phyloP scores from a whole-genome alignment of 1,140 invertebrate genomes.

The Drosophila nikananu region DNA sequence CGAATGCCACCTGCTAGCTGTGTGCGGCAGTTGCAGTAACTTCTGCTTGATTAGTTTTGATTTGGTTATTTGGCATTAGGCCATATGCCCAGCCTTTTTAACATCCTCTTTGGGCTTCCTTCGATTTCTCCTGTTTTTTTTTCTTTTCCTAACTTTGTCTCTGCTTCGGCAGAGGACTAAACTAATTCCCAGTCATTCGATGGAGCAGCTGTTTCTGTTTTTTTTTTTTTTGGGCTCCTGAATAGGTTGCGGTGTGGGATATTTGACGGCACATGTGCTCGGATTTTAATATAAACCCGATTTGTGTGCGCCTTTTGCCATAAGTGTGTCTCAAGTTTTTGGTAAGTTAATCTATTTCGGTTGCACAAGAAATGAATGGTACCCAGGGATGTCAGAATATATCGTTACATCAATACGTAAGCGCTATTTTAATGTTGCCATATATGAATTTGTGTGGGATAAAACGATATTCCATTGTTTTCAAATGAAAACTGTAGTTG shows the following conservation, averaged over 20 bases:
- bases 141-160: neutral
- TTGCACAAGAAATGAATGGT: neutral
- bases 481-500: no score
- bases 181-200: conserved; percentile 50
- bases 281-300: conserved; percentile 51
- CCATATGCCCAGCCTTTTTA: conserved; percentile 58
- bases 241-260: neutral
- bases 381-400: neutral
- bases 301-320: conserved; percentile 18
- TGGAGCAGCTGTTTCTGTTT: conserved; percentile 40
- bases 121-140: conserved; percentile 30
- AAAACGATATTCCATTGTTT: no score
- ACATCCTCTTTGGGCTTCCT: conserved; percentile 43
- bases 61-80: conserved; percentile 78
- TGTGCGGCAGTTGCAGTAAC: conserved; percentile 67
- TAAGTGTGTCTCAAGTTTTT: conserved; percentile 31
- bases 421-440: neutral
- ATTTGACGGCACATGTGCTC: conserved; percentile 22
- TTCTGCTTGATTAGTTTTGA: conserved; percentile 83
- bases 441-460: neutral
- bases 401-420: neutral
- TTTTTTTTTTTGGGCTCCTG: neutral
- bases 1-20: conserved; percentile 64
- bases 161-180: conserved; percentile 35
- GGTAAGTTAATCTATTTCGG: conserved; percentile 2